Percentiles rank a stretch among this genome's conserved stretches.
These are phyloP conservation scores for Zoanthus gigantus DNA, from an alignment of 92 coral and sea anemone species.

Conservation along the genomic window DNA sequence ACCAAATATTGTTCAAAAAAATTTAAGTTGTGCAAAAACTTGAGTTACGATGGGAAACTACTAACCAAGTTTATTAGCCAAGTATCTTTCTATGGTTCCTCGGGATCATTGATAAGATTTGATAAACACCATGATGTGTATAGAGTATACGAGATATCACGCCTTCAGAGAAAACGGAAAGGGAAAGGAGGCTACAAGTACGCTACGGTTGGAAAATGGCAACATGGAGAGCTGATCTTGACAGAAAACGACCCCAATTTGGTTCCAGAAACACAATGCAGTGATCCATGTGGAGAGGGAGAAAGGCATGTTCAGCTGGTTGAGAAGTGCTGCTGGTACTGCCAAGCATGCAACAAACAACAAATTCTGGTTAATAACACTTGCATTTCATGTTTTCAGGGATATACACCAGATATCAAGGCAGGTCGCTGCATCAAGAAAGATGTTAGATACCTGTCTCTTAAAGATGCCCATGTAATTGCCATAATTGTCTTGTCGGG, in stretches of 20 bases:
- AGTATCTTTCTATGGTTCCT: constrained; percentile 38
- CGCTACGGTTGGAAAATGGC: constrained; percentile 45
- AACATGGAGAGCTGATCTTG: constrained; percentile 27
- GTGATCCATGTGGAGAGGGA: constrained; percentile 35
- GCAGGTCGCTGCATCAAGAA: constrained; percentile 28
- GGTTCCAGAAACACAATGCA: constrained; percentile 36
- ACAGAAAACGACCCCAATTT: neutral
- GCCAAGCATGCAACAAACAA: constrained; percentile 44
- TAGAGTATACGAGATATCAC: constrained; percentile 37
- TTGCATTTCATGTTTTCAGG: constrained; percentile 39
- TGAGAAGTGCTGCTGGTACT: constrained; percentile 54
- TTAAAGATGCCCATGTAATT: constrained; percentile 43
- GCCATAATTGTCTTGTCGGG: constrained; percentile 37
- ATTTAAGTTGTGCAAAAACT: constrained; percentile 33
- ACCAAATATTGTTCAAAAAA: constrained; percentile 28
- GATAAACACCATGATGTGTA: constrained; percentile 44
- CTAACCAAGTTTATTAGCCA: constrained; percentile 27
- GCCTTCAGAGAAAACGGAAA: constrained; percentile 2
- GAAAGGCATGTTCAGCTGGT: constrained; percentile 31
- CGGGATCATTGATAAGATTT: constrained; percentile 41
- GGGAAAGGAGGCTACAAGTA: constrained; percentile 2
- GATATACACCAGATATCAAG: constrained; percentile 30
- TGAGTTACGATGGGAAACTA: constrained; percentile 47
- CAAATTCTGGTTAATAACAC: constrained; percentile 50
- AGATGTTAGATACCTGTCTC: constrained; percentile 16